Evolutionary conservation across 1,140 invertebrate species (phyloP).

Genomic region (Sipha flava): DNA sequence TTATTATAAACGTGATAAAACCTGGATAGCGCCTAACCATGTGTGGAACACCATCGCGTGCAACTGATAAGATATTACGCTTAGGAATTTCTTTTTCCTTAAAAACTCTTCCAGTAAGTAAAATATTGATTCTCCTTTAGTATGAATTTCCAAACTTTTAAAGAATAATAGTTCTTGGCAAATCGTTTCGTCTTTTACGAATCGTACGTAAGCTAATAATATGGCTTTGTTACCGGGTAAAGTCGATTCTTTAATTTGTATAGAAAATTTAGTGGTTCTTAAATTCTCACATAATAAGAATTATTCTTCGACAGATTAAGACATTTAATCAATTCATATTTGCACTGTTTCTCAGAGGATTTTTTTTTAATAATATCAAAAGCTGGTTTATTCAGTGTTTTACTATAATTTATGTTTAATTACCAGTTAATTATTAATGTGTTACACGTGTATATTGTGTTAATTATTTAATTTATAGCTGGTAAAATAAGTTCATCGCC

Average conservation of each 20-base stretch:
- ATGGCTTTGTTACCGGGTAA: neutral
- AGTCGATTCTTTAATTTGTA: neutral
- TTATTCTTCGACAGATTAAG: neutral
- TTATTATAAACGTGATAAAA: neutral
- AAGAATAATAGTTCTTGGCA: neutral
- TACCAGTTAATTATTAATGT: too few relatives aligned
- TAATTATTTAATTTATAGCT: constrained; percentile 38
- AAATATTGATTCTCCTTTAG: constrained; percentile 13
- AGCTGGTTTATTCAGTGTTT: constrained; percentile 37
- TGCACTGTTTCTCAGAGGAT: neutral
- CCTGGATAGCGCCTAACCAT: neutral
- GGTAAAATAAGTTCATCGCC: constrained; percentile 42
- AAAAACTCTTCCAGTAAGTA: neutral
- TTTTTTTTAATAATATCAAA: constrained; percentile 32
- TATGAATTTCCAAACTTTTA: neutral
- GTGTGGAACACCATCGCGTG: neutral
- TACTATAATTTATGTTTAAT: too few relatives aligned
- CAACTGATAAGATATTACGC: neutral
- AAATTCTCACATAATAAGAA: neutral
- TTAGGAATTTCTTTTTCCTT: constrained; percentile 8
- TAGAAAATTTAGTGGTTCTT: neutral
- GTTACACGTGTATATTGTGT: too few relatives aligned
- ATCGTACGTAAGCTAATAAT: neutral
- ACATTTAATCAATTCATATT: neutral
- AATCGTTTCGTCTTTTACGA: neutral